Evolutionary conservation across 2,797 vertebrate species (phyloP), one percentile per base, ranked within the genome.

Genomic region (Onychomys arenicola): DNA sequence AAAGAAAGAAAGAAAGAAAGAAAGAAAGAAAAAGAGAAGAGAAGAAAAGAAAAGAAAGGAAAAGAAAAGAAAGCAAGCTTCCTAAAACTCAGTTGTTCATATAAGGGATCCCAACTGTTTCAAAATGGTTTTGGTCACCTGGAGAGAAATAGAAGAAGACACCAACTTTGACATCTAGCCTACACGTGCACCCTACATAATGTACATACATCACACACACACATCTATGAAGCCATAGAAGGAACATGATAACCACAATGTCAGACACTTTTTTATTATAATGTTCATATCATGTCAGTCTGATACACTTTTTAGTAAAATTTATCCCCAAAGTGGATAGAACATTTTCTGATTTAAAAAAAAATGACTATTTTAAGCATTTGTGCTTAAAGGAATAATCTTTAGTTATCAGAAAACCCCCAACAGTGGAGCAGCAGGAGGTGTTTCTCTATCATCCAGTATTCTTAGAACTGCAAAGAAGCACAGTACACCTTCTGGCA

Each of bases 391-490:
- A 84, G 4, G 84, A 90, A 49, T 91, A 96, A 96, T 89, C 46
- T 71, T 76, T 69, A 77, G 46, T 73, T 91, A 89, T 92, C 91
- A 91, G 89, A 96, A 94, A 96, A 93, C 89, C 71, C 29, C 49
- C 57, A 94, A 90, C 37, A 93, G 90, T 77, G 40, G 32, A 92
- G 34, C 71, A 49, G 52, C 85, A 89, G 67, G 46, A 95, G 57
- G 9, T 95, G 29, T 89, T 92, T 96, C 82, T 80, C 37, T 89
- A 75, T 71, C 85, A 96, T 49, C 57, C 73, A 94, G 59, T 92
- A 84, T 88, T 96, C 90, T 97, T 89, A 91, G 90, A 95, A 92
- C 77, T 69, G 63, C 29, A 77, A 59, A 93, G 80, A 83, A 90
- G n/a, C 81, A 82, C 61, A 29, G 61, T 76, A 85, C 55, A 94